phyloP scores from a whole-genome alignment of 2,113 vertebrate species.

The Cygnus buccinator region DNA sequence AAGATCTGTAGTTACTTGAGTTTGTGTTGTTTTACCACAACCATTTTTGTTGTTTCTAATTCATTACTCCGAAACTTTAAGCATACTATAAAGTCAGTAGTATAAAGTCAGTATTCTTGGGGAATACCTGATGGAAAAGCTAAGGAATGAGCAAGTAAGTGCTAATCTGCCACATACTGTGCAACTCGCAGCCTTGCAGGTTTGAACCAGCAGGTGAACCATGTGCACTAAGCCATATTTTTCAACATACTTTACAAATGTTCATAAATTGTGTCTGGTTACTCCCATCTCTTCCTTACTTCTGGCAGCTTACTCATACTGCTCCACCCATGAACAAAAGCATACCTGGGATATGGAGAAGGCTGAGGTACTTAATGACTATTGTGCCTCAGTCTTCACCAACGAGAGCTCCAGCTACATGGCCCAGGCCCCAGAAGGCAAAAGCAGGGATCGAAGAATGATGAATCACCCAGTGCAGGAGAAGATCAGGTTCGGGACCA shows the following conservation, averaged over 20 bases:
- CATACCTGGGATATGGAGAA: no score
- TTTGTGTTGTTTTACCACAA: neutral
- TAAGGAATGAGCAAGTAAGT: neutral
- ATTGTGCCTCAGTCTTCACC: no score
- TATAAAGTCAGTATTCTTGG: neutral
- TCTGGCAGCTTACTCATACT: neutral
- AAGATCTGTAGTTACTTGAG: neutral
- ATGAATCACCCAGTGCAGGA: no score
- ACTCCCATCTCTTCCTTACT: neutral
- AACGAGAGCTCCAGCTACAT: no score
- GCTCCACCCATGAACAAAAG: neutral
- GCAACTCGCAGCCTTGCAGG: fast-evolving
- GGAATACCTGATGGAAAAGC: neutral
- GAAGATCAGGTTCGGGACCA: no score
- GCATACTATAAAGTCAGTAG: neutral
- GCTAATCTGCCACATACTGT: neutral
- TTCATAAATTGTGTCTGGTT: neutral
- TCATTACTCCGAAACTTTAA: neutral
- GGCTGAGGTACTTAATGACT: no score
- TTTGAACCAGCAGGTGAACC: neutral
- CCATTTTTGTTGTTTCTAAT: neutral
- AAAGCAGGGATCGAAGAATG: no score
- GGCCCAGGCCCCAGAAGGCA: no score
- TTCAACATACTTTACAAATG: neutral
- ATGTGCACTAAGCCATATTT: neutral